Base-by-base conservation (phyloP, 2,113 vertebrate genomes). In the Marcusenius ussheri region DNA sequence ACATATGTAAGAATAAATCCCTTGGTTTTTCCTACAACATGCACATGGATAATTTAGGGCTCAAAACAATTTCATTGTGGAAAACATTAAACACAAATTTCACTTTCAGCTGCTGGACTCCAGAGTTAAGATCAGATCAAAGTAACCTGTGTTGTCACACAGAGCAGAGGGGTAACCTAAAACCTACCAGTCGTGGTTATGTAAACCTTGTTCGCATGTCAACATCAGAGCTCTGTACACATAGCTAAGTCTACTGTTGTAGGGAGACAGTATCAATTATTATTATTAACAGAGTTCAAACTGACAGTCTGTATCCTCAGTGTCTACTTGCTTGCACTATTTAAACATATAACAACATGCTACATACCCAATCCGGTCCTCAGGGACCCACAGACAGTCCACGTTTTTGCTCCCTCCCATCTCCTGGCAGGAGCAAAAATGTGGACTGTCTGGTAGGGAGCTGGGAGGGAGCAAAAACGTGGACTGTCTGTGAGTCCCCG, bases 131-230 rank as follows among this genome's bases (percentile, higher is more conserved):
- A 70, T 70, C 27, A 42, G 74, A 80, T 42, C 70, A 77, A 77
- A 80, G 74, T 15, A 77, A 77, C 74, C 31, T 19, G 35, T 42
- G 31, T 80, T 80, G 35, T 80, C 35, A 80, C 35, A 42, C 74
- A n/a, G 83, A 84, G 19, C 19, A 47, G 21, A 84, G 8, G 24
- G 39, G 45, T n/a, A 84, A 84, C 39, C 39, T 46, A 84, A 83
- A 39, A 62, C 56, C 19, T 39, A 66, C 35, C 24, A 8, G 53
- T 46, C 53, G 53, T 45, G 56, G 87, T 88, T 88, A 62, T 88
- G 51, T 31, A 88, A 88, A 88, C 50, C 85, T 35, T 53, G 85
- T 87, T 87, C 35, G 51, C 39, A 46, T 66, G 56, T 88, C 87
- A 88, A 88, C 87, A 88, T 46, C 51, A 45, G 39, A 42, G 19